Conservation (phyloP, 2,113 vertebrate genomes). For the Scophthalmus maximus region DNA sequence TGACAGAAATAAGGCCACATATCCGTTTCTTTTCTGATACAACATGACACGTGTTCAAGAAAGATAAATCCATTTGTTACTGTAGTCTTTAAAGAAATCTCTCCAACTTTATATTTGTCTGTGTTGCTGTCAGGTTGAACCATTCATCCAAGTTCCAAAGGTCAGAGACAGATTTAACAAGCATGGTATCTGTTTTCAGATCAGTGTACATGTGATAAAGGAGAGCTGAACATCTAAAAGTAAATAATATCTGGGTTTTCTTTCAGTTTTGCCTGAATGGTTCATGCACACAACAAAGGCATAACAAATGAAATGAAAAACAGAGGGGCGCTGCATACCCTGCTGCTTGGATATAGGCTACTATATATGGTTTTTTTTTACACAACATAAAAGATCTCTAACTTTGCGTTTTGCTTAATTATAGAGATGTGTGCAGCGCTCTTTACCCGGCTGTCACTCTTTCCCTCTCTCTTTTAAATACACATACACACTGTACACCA, state of each 20-base stretch:
- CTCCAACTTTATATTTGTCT: background rate
- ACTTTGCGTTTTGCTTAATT: too few relatives aligned
- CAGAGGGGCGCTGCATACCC: too few relatives aligned
- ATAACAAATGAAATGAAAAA: background rate
- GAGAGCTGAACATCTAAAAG: background rate
- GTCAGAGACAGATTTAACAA: background rate
- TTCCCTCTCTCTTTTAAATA: too few relatives aligned
- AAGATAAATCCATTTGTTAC: background rate
- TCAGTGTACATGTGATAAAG: background rate
- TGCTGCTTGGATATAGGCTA: too few relatives aligned
- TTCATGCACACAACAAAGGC: conserved; percentile 23
- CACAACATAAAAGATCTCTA: too few relatives aligned
- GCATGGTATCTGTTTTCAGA: background rate
- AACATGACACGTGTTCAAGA: conserved; percentile 31
- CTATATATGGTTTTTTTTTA: too few relatives aligned
- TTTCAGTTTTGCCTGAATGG: conserved; percentile 8
- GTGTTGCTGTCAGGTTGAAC: background rate
- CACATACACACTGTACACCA: too few relatives aligned
- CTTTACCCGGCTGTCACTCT: too few relatives aligned
- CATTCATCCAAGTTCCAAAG: background rate
- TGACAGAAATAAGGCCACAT: conserved; percentile 73
- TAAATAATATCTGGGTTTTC: conserved; percentile 7
- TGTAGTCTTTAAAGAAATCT: background rate
- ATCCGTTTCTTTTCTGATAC: conserved; percentile 58
- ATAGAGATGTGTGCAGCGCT: too few relatives aligned